Conservation (phyloP, 2,797 vertebrate species). For the Urosaurus nigricauda region DNA sequence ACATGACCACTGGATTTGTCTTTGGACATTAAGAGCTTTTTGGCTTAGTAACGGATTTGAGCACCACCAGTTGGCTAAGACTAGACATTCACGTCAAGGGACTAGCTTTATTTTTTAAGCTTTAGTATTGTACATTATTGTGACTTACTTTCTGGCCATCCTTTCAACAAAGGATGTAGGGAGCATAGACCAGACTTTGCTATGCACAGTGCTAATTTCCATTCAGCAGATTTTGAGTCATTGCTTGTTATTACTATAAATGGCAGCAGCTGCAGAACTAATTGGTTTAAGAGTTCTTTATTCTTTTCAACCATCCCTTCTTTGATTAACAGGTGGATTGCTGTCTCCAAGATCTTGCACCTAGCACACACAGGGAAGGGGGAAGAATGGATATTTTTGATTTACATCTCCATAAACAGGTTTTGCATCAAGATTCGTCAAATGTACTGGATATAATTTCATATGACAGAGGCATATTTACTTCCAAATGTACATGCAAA, state of each 20-base stretch:
- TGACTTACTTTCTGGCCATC: constrained; percentile 86
- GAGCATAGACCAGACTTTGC: constrained; percentile 81
- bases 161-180: constrained; percentile 85
- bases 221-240: constrained; percentile 76
- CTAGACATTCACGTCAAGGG: too few relatives aligned
- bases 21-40: too few relatives aligned
- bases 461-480: neutral
- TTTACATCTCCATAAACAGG: neutral
- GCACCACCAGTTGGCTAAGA: too few relatives aligned
- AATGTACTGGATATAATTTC: neutral
- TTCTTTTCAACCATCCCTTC: constrained; percentile 76
- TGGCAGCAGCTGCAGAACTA: constrained; percentile 84
- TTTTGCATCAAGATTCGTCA: neutral
- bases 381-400: neutral
- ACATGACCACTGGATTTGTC: too few relatives aligned
- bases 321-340: constrained; percentile 80
- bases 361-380: constrained; percentile 71
- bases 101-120: too few relatives aligned
- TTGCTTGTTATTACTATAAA: constrained; percentile 82
- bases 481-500: neutral
- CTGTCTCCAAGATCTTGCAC: constrained; percentile 81
- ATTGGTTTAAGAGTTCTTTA: constrained; percentile 73
- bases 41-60: too few relatives aligned
- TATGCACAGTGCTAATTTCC: constrained; percentile 79
- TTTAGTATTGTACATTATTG: neutral